Percentiles rank a stretch among this genome's conserved stretches.
These are phyloP conservation scores for Hymenochirus boettgeri DNA, from an alignment of 2,113 vertebrate species.

Conservation along the genomic window DNA sequence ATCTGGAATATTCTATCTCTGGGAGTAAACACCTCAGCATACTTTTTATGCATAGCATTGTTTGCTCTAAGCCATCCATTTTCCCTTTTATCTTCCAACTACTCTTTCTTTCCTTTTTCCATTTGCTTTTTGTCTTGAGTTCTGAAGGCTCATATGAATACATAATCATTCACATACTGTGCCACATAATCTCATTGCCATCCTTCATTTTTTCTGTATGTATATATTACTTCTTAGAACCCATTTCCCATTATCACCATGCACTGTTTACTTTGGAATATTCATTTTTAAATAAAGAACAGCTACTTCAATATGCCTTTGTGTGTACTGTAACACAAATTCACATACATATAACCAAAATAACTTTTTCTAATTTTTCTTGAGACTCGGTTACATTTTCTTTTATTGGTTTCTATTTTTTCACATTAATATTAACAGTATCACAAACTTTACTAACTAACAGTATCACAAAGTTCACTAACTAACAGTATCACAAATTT, in stretches of 20 bases:
- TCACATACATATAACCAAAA: too few relatives aligned
- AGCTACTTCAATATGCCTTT: too few relatives aligned
- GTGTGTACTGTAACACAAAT: too few relatives aligned
- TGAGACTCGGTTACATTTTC: too few relatives aligned
- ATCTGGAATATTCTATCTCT: constrained; percentile 34
- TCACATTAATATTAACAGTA: too few relatives aligned
- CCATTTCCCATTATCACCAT: neutral
- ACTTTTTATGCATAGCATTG: constrained; percentile 21
- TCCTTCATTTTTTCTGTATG: neutral
- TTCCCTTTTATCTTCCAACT: constrained; percentile 28
- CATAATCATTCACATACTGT: constrained; percentile 18
- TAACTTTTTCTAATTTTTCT: too few relatives aligned
- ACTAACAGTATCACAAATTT: too few relatives aligned
- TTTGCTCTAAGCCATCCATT: constrained; percentile 34
- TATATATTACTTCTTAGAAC: neutral
- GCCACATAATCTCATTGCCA: constrained; percentile 8
- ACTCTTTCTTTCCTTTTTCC: constrained; percentile 1
- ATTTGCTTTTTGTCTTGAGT: constrained; percentile 4
- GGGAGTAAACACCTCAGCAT: constrained; percentile 19
- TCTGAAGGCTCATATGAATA: constrained; percentile 12
- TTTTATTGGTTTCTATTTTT: too few relatives aligned
- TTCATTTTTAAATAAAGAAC: too few relatives aligned
- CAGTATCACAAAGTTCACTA: too few relatives aligned
- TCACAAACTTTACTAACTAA: too few relatives aligned
- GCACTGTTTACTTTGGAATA: too few relatives aligned